Conservation (phyloP, 2,797 vertebrate genomes). For the Cirrhinus mrigala region DNA sequence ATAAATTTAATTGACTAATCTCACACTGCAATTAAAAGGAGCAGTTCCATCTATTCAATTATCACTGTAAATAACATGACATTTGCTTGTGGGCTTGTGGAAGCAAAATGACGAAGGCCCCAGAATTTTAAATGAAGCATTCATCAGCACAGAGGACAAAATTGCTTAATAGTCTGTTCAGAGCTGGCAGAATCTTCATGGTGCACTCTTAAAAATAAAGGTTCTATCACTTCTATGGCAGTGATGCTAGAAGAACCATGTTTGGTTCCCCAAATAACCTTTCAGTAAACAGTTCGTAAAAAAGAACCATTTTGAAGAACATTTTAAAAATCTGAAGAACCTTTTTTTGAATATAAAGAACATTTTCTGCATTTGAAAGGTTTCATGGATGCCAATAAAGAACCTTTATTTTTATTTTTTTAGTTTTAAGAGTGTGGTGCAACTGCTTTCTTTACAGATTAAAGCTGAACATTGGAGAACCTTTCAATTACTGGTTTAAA, state of each 20-base stretch:
- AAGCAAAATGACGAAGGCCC: neutral
- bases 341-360: too few relatives aligned
- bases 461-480: neutral
- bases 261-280: too few relatives aligned
- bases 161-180: neutral
- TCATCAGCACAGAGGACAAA: neutral
- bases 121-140: neutral
- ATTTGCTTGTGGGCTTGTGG: neutral
- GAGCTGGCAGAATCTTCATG: neutral
- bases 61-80: neutral
- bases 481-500: neutral
- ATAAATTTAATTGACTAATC: neutral
- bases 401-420: too few relatives aligned
- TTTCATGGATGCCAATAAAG: too few relatives aligned
- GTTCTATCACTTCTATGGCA: too few relatives aligned
- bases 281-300: too few relatives aligned
- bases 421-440: too few relatives aligned
- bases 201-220: too few relatives aligned
- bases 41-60: neutral
- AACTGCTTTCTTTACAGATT: neutral
- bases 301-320: too few relatives aligned
- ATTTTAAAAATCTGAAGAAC: too few relatives aligned
- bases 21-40: neutral
- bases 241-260: too few relatives aligned
- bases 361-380: too few relatives aligned